These are phyloP conservation scores for Alcedo quadribrachys DNA, from an alignment of 2,797 vertebrate genomes.

Conservation along the genomic window DNA sequence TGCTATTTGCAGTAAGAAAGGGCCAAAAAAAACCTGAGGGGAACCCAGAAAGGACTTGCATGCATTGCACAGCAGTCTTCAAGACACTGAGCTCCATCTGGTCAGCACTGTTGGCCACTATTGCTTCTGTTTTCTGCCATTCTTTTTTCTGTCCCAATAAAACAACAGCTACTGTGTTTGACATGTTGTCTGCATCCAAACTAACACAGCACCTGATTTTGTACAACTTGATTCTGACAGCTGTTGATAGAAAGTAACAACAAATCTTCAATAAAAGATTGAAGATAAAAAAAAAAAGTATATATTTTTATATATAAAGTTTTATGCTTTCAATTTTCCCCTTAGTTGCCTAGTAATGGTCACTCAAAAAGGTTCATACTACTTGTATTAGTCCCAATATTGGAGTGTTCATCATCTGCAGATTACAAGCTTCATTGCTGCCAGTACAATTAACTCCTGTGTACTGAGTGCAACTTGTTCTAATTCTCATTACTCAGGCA, in stretches of 20 bases:
- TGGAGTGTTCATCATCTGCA: not conserved
- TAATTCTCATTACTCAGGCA: not conserved
- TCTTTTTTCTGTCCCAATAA: not conserved
- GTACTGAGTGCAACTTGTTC: not conserved
- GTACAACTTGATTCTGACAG: not conserved
- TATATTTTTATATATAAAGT: not conserved
- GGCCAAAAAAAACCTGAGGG: not conserved
- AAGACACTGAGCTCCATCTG: not conserved
- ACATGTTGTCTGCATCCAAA: not conserved
- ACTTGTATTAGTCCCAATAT: not conserved
- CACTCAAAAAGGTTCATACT: not conserved
- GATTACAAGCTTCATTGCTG: not conserved
- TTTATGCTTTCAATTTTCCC: not conserved
- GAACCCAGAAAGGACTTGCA: not conserved
- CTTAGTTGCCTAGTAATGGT: not conserved
- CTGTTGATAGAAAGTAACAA: not conserved
- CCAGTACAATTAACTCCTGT: not conserved
- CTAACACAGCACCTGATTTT: not conserved
- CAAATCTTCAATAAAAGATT: not conserved
- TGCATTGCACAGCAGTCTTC: not conserved
- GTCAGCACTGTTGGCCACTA: not conserved
- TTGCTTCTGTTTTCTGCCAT: not conserved
- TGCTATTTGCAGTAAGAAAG: not conserved
- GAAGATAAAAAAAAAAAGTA: too few species aligned
- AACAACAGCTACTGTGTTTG: not conserved